Percentiles rank a stretch among this genome's conserved stretches.
phyloP scores from a whole-genome alignment of 2,113 vertebrate genomes.

The Erythrolamprus reginae region DNA sequence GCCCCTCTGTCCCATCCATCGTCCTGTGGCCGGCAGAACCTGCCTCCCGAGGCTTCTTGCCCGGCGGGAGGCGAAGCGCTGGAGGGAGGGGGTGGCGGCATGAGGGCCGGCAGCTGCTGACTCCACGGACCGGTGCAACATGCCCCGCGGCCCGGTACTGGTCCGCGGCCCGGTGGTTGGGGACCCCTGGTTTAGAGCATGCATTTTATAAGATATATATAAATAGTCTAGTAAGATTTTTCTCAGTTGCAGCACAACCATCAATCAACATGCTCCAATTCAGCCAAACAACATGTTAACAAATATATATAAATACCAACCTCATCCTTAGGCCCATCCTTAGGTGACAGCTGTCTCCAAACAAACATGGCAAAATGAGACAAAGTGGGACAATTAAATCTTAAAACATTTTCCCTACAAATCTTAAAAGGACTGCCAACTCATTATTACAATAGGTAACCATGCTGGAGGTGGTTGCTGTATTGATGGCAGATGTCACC shows the following conservation, averaged over 20 bases:
- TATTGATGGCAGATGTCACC: not conserved
- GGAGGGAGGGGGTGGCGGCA: too few species aligned
- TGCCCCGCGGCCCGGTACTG: too few species aligned
- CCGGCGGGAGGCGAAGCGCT: too few species aligned
- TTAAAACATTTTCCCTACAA: constrained; percentile 25
- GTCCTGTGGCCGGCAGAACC: too few species aligned
- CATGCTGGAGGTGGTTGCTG: not conserved
- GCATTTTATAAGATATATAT: not conserved
- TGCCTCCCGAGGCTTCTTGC: too few species aligned
- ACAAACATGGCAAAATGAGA: constrained; percentile 27
- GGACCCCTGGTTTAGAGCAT: not conserved
- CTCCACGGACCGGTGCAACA: too few species aligned
- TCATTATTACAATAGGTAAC: not conserved
- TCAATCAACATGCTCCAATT: constrained; percentile 45
- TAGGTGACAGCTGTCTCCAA: constrained; percentile 41
- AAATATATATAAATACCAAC: constrained; percentile 46
- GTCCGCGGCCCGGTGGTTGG: too few species aligned
- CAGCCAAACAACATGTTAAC: constrained; percentile 40
- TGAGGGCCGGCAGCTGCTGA: too few species aligned
- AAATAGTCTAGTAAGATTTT: rapidly evolving
- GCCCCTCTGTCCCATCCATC: too few species aligned
- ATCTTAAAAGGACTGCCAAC: constrained; percentile 10
- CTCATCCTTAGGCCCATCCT: constrained; percentile 41
- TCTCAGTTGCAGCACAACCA: constrained; percentile 14
- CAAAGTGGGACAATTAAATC: constrained; percentile 31